These are phyloP conservation scores for Pterobdella sp. DNA, from an alignment of 2,888 invertebrate genomes.

Conservation along the genomic window DNA sequence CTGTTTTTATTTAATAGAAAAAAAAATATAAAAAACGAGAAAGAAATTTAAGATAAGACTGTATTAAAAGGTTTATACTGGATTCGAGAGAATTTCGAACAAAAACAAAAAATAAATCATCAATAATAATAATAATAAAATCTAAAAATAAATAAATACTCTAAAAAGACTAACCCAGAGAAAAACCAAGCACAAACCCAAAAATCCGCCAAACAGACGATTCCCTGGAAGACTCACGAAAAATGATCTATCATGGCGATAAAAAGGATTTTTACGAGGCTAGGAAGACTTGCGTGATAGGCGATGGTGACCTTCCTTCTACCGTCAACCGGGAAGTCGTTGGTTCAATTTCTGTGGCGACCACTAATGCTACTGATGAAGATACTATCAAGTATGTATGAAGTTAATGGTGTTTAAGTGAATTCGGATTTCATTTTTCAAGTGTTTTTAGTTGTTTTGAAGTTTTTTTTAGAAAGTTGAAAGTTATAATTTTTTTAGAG, in stretches of 20 bases:
- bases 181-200: neutral
- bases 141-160: too few relatives aligned
- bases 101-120: too few relatives aligned
- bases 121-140: too few relatives aligned
- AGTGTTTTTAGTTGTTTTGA: neutral
- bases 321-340: neutral
- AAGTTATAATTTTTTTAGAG: neutral
- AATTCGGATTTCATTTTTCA: neutral
- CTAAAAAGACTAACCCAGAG: too few relatives aligned
- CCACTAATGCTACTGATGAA: slow-evolving; percentile 10
- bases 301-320: slow-evolving; percentile 14
- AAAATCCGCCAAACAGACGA: neutral
- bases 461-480: neutral
- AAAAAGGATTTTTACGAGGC: slow-evolving; percentile 3
- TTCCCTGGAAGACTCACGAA: neutral
- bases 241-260: neutral
- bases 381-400: neutral
- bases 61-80: too few relatives aligned
- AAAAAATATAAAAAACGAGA: too few relatives aligned
- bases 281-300: neutral
- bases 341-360: neutral
- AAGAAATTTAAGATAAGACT: too few relatives aligned
- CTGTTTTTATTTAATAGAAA: too few relatives aligned
- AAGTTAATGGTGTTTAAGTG: neutral
- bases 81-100: too few relatives aligned